Evolutionary conservation across 2,888 invertebrate genomes (phyloP), one percentile per base, ranked within the genome.

Genomic region (Graphium colonna): DNA sequence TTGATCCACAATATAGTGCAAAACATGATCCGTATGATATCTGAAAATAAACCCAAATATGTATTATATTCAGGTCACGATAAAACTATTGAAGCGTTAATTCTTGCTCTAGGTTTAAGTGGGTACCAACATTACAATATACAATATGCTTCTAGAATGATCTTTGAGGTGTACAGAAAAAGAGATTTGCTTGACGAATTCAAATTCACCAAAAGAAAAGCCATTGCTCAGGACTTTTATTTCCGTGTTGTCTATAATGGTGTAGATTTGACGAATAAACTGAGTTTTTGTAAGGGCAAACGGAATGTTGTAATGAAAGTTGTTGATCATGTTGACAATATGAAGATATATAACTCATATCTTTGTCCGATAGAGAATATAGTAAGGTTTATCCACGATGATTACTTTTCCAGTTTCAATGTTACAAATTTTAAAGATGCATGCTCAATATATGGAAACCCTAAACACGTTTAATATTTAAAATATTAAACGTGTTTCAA

Each of bases 61-160:
- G 93, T 95, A 0, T 69, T 97, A 0, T 97, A 95, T 73, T 97
- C 98, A 0, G 98, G 97, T 0, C 98, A 98, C 68, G 98, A 98
- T 77, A 95, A 95, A 69, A 98, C 98, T 0, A 72, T 98, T 33
- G 95, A 96, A 67, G 95, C 96, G 60, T 80, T 98, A 33, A 92
- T 95, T 1, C 90, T 95, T 1, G 95, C 97, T 0, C 75, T 98
- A 44, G 97, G 97, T 0, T 79, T 96, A 1, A 86, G 81, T 15
- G 90, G 88, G 52, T 91, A 92, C 55, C 91, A 92, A 43, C 90
- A 93, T 60, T 92, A 94, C 10, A 91, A 94, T 58, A 94, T 97
- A 42, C 93, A 95, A 16, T 98, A 97, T 75, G 97, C 97, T 0
- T 94, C 97, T 0, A 90, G 98, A 50, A 90, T 98, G 64, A 92